These are phyloP conservation scores for Lymantria dispar DNA, from an alignment of 2,888 invertebrate species.

Conservation along the genomic window DNA sequence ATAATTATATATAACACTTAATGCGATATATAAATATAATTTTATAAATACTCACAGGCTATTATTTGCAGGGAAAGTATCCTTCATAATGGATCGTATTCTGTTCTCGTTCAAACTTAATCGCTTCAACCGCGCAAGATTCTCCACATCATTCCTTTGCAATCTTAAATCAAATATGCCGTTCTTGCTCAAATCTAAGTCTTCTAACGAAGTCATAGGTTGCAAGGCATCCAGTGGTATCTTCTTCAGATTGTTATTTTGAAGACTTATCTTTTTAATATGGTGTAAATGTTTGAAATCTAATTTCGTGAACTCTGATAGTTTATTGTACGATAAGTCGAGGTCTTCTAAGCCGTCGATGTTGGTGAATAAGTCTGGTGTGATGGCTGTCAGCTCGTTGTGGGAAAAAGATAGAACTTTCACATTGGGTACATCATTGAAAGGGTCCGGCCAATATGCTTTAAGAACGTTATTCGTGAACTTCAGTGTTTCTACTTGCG, in stretches of 20 bases:
- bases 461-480: slow-evolving; percentile 71
- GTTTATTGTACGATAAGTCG: slow-evolving; percentile 79
- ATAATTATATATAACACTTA: no score
- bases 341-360: slow-evolving; percentile 65
- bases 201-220: slow-evolving; percentile 61
- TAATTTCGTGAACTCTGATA: slow-evolving; percentile 60
- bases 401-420: slow-evolving; percentile 73
- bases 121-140: slow-evolving; percentile 55
- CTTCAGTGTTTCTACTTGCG: slow-evolving; percentile 60
- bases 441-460: slow-evolving; percentile 73
- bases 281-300: slow-evolving; percentile 62
- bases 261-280: slow-evolving; percentile 68
- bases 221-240: slow-evolving; percentile 64
- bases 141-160: slow-evolving; percentile 46
- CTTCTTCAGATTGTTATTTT: slow-evolving; percentile 65
- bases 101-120: slow-evolving; percentile 77
- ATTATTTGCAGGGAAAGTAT: slow-evolving; percentile 63
- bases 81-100: slow-evolving; percentile 63
- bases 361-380: slow-evolving; percentile 71
- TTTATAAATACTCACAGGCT: slow-evolving; percentile 59
- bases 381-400: slow-evolving; percentile 70
- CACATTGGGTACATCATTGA: slow-evolving; percentile 61
- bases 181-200: slow-evolving; percentile 78
- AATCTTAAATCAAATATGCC: slow-evolving; percentile 62
- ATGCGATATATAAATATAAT: background rate